phyloP scores from a whole-genome alignment of 1,140 invertebrate genomes.

The Aphelinus atriplicis region DNA sequence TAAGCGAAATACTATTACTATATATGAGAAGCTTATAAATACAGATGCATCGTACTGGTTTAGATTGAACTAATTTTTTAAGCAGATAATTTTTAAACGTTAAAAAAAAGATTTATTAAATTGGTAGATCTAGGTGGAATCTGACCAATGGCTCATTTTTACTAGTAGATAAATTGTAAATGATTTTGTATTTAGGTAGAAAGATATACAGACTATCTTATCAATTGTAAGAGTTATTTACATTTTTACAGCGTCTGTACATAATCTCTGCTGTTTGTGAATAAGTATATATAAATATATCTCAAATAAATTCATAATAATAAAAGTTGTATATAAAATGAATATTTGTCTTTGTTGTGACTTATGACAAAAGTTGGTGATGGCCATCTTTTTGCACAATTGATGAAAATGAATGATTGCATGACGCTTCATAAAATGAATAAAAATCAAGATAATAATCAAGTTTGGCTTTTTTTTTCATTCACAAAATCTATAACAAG shows the following conservation, averaged over 20 bases:
- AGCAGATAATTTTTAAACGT: conserved; percentile 7
- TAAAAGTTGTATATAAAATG: conserved; percentile 37
- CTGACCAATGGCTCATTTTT: conserved; percentile 20
- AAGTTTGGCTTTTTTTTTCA: no score
- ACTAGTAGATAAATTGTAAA: conserved; percentile 23
- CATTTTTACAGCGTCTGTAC: conserved; percentile 33
- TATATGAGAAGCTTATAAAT: conserved; percentile 14
- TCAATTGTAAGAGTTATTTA: conserved; percentile 32
- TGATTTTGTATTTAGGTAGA: conserved; percentile 31
- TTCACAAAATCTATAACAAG: no score
- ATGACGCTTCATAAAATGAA: no score
- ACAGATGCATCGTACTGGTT: background rate
- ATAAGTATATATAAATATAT: conserved; percentile 16
- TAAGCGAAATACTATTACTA: conserved; percentile 19
- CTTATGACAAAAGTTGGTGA: no score
- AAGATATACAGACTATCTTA: conserved; percentile 19
- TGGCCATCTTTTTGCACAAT: no score
- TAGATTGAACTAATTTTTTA: conserved; percentile 25
- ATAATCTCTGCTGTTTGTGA: conserved; percentile 32
- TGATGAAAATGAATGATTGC: no score
- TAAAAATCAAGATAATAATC: no score
- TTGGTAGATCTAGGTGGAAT: background rate
- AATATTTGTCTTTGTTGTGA: background rate
- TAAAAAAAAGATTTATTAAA: conserved; percentile 10
- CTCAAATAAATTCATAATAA: conserved; percentile 36